Percentiles rank a stretch among this genome's conserved stretches.
Conservation (phyloP, 2,113 vertebrate species). For the Coreoperca whiteheadi region DNA sequence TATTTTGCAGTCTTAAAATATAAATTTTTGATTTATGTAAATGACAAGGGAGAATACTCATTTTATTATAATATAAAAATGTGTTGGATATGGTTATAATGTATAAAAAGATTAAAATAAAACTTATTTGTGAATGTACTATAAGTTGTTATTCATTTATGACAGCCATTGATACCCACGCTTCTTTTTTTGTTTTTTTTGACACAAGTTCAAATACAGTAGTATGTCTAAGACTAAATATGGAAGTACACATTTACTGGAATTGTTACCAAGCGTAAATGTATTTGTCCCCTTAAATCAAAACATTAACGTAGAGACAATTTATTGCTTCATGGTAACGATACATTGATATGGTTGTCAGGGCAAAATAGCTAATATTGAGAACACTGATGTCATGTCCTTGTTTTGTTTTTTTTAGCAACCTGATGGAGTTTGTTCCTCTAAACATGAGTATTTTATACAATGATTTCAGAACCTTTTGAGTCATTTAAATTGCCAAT, state of each 20-base stretch:
- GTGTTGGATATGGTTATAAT: slow-evolving; percentile 85
- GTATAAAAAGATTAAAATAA: slow-evolving; percentile 84
- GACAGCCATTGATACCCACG: background rate
- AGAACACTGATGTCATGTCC: background rate
- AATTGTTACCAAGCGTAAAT: background rate
- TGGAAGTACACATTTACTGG: background rate
- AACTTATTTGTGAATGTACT: slow-evolving; percentile 85
- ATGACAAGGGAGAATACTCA: slow-evolving; percentile 80
- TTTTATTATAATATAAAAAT: slow-evolving; percentile 85
- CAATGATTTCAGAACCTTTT: background rate
- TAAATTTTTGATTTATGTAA: slow-evolving; percentile 81
- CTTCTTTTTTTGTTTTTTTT: background rate
- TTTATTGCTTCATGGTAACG: background rate
- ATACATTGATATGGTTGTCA: background rate
- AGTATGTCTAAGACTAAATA: background rate
- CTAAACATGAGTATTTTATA: background rate
- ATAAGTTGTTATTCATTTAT: background rate
- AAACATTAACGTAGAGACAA: background rate
- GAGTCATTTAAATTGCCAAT: background rate
- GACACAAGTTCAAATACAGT: too few relatives aligned
- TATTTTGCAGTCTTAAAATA: slow-evolving; percentile 86
- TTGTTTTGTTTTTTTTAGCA: too few relatives aligned
- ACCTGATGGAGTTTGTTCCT: background rate
- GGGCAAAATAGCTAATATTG: background rate
- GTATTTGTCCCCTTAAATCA: background rate